Evolutionary conservation across 2,888 invertebrate species (phyloP).

Genomic region (Aspidiotus destructor): DNA sequence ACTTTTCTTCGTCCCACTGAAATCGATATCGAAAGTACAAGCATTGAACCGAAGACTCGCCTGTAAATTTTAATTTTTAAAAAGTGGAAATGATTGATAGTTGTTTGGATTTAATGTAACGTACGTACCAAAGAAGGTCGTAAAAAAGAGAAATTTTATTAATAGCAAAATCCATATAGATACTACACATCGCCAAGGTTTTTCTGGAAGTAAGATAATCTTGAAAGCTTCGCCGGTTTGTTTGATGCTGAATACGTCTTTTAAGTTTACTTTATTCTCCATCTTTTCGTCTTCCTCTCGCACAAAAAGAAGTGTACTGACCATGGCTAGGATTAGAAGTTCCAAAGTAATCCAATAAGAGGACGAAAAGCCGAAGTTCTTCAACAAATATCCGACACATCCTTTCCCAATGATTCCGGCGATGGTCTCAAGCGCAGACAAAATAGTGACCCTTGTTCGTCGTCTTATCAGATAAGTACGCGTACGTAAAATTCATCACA

Average conservation of each 20-base stretch:
- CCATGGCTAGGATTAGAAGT: background rate
- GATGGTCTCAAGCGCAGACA: background rate
- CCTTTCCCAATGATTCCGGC: background rate
- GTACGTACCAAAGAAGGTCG: too few relatives aligned
- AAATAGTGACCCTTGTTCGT: background rate
- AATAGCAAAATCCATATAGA: too few relatives aligned
- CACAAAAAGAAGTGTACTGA: background rate
- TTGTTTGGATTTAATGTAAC: too few relatives aligned
- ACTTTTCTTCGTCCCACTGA: too few relatives aligned
- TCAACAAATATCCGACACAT: background rate
- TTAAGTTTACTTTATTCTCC: background rate
- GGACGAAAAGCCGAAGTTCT: background rate
- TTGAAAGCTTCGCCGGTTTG: background rate
- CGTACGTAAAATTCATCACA: slow-evolving; percentile 14
- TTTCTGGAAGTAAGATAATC: too few relatives aligned
- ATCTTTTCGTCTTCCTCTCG: background rate
- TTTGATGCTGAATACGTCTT: background rate
- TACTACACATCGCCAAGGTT: too few relatives aligned
- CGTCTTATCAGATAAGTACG: slow-evolving; percentile 9
- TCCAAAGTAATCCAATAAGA: slow-evolving; percentile 6
- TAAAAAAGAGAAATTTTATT: too few relatives aligned
- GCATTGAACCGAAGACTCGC: too few relatives aligned
- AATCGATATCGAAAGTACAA: too few relatives aligned
- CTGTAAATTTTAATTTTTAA: too few relatives aligned
- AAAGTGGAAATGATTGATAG: too few relatives aligned